Base-by-base conservation (phyloP, 2,113 vertebrate genomes). In the Myotis lucifugus region DNA sequence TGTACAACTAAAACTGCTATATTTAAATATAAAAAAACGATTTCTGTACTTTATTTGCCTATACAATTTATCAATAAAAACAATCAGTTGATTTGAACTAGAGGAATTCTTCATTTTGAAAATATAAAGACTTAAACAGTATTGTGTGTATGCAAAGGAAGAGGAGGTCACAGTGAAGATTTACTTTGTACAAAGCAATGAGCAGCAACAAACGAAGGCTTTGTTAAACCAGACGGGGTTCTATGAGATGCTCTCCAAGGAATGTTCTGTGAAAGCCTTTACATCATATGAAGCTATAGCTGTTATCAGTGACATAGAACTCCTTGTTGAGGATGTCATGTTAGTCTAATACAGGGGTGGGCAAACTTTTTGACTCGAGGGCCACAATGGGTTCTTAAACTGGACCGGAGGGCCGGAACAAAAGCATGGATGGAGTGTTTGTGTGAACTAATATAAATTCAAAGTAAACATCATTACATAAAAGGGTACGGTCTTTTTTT, bases 161-260 rank as follows among this genome's bases (percentile, higher is more conserved):
- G 42, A 79, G 76, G 64, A 84, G 70, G 93, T 17, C 42, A 91
- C n/a, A 89, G 13, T 85, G 61, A 97, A 94, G 83, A 96, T 83
- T 46, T 94, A 92, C 85, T 96, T 95, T 97, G 86, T 87, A 92
- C 25, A 90, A 93, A 91, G 74, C 91, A 96, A 89, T 77, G 59
- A 95, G 87, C 52, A 90, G 88, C 59, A 96, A 96, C 78, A 97
- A 96, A 93, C 50, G 85, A 59, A 72, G 70, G 95, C 93, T 97
- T 95, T 96, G 96, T 96, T 96, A 96, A 96, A 94, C 50, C 83
- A 94, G 84, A 96, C 85, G 50, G 56, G 54, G 72, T 95, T 92
- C 81, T 95, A 73, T 88, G 76, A 91, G 66, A 89, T 77, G 83
- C 85, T 94, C 61, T 90, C 73, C n/a, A 90, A 95, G 46, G n/a